Evolutionary conservation across 2,113 vertebrate species (phyloP), one percentile per base, ranked within the genome.

Genomic region (Caranx melampygus): DNA sequence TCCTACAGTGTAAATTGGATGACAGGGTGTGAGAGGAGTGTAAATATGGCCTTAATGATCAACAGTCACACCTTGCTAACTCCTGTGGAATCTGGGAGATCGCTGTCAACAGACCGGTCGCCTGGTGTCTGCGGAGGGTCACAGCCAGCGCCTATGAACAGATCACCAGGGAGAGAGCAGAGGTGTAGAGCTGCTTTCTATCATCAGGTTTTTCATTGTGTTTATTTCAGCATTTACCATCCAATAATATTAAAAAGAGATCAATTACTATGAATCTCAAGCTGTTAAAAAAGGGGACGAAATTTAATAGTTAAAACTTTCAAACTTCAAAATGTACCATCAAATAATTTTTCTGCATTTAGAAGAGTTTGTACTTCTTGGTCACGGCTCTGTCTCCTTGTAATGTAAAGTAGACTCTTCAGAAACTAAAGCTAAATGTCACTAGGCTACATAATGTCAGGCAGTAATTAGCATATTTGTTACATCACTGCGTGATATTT

Each of bases 21-120:
- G 61, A 37, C 37, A 69, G 66, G 26, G 62, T 68, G 67, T 65
- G 72, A 74, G 72, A 68, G 7, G 60, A 65, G 12, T 51, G 42
- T 21, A 77, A 79, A 61, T 76, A 77, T 44, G 47, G 42, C 26
- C 8, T 10, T 20, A 34, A 44, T 65, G 75, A 91, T 75, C 44
- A 84, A 57, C 55, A 62, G 70, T 87, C 87, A 70, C 76, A 87
- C 74, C 84, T 91, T 88, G 34, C 84, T 79, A 88, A 82, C 73
- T 72, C 49, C 68, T 77, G 88, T 87, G 88, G 87, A 91, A 89
- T 91, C 70, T 89, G 67, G 76, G 71, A 82, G 57, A 37, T 31
- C 63, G 61, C 81, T 69, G 90, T 66, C 58, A 83, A 80, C 66
- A 57, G 77, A 66, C 33, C 4, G 62, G 67, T 47, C 6, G 5